phyloP scores from a whole-genome alignment of 2,888 invertebrate genomes.

The Ferrisia virgata region DNA sequence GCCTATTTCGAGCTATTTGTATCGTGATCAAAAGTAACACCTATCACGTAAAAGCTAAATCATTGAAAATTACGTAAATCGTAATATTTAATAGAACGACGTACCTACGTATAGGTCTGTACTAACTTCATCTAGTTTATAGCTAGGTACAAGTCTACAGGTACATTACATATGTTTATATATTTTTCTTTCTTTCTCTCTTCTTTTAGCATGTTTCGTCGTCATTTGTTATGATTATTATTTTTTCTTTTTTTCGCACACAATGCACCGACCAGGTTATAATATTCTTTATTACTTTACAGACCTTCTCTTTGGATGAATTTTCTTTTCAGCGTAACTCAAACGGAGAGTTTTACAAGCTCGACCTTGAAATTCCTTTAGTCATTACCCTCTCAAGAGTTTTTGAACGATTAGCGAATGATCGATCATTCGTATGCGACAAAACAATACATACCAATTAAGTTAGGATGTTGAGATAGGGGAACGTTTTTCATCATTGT shows the following conservation, averaged over 20 bases:
- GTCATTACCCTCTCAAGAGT: neutral
- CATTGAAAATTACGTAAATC: constrained; percentile 6
- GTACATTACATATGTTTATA: neutral
- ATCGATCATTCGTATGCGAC: no score
- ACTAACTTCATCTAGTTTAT: no score
- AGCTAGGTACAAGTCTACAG: no score
- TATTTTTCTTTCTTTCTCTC: neutral
- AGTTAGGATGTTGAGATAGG: no score
- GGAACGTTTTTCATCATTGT: no score
- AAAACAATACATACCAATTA: no score
- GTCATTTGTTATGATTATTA: no score
- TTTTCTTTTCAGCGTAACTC: neutral
- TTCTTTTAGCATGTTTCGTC: neutral
- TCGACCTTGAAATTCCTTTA: neutral
- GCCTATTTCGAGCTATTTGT: neutral
- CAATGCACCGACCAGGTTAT: neutral
- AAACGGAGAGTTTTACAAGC: neutral
- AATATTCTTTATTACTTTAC: neutral
- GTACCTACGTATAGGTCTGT: no score
- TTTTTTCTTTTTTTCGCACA: no score
- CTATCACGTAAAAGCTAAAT: neutral
- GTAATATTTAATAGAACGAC: neutral
- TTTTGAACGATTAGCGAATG: no score
- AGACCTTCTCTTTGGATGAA: neutral
- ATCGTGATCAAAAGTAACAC: neutral